A percentile compares a stretch with the other conserved stretches of the same genome.
Conservation (phyloP, 1,140 invertebrate species). For the Drosophila malerkotliana region DNA sequence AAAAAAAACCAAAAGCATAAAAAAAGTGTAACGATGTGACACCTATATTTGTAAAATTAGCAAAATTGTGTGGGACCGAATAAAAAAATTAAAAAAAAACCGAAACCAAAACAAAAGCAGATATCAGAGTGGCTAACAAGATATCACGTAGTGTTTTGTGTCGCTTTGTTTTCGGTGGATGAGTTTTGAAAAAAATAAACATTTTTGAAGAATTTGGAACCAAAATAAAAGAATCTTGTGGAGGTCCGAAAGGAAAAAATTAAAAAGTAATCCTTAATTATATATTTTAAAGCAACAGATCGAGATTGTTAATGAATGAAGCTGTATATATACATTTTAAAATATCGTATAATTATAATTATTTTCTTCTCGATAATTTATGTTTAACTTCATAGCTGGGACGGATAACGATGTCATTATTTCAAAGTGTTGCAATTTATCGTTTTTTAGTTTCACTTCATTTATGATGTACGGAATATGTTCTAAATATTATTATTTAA, state of each 20-base stretch:
- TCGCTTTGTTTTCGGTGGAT: slow-evolving; percentile 47
- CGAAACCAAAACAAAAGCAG: slow-evolving; percentile 18
- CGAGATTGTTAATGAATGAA: slow-evolving; percentile 76
- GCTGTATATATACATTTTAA: slow-evolving; percentile 81
- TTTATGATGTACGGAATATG: slow-evolving; percentile 62
- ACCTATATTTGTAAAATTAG: slow-evolving; percentile 76
- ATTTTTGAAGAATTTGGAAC: slow-evolving; percentile 16
- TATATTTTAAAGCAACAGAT: slow-evolving; percentile 52
- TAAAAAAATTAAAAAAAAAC: slow-evolving; percentile 43
- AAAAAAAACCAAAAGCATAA: slow-evolving; percentile 7
- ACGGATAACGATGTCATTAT: slow-evolving; percentile 42
- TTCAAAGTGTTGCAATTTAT: slow-evolving; percentile 68
- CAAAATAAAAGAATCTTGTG: not conserved
- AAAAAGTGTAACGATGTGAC: slow-evolving; percentile 49
- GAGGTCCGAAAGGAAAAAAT: slow-evolving; percentile 14
- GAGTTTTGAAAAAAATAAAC: slow-evolving; percentile 13
- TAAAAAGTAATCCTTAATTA: slow-evolving; percentile 9
- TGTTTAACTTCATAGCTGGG: slow-evolving; percentile 64
- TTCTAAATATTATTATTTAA: slow-evolving; percentile 58
- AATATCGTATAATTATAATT: slow-evolving; percentile 76
- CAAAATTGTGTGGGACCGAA: slow-evolving; percentile 78
- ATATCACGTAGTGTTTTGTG: slow-evolving; percentile 20
- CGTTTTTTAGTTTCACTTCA: slow-evolving; percentile 67
- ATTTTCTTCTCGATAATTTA: slow-evolving; percentile 71
- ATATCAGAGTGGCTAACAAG: slow-evolving; percentile 15